Base-by-base conservation (phyloP, 2,797 vertebrate species). In the Toxotes lorentzi region DNA sequence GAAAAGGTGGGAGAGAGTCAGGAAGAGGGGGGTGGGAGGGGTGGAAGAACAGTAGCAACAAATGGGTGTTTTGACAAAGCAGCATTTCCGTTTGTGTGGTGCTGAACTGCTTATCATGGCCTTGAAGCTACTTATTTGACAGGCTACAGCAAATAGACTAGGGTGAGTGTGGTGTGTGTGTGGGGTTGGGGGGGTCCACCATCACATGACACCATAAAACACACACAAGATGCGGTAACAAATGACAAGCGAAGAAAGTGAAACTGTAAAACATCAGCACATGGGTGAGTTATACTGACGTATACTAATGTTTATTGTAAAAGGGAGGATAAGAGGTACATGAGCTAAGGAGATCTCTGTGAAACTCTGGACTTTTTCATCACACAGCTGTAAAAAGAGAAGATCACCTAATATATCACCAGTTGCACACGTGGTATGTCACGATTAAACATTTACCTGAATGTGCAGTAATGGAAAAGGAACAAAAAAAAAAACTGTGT, bases 1-100 rank as follows among this genome's bases (percentile, higher is more conserved):
- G 85, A 81, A 73, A 4, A 76, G 61, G 82, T 65, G 73, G 43
- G 63, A 57, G 68, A 40, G 16, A 27, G 47, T 76, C 57, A 76
- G 83, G 75, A 83, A 76, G 76, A 76, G 81, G 85, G 41, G 78
- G 81, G 7, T 38, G 41, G 67, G 66, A 35, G 57, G 62, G 50
- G 62, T 30, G 61, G 64, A 79, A 73, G 70, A 73, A 60, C 83
- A 73, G 88, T 79, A 89, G 91, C 86, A 63, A 32, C 10, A 16
- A n/a, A 43, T 53, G 74, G 35, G 34, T 54, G 64, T 74, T 53
- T 13, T 78, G 62, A 73, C 40, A 48, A 53, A 81, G 79, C 45
- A 43, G 65, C 40, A 40, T 82, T 84, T 88, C 41, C 66, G 51
- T 58, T 8, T 38, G 38, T 21, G 27, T 24, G 34, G 34, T 1